Percentiles rank a stretch among this genome's conserved stretches.
These are phyloP conservation scores for Euwallacea similis DNA, from an alignment of 1,140 invertebrate genomes.

Conservation along the genomic window DNA sequence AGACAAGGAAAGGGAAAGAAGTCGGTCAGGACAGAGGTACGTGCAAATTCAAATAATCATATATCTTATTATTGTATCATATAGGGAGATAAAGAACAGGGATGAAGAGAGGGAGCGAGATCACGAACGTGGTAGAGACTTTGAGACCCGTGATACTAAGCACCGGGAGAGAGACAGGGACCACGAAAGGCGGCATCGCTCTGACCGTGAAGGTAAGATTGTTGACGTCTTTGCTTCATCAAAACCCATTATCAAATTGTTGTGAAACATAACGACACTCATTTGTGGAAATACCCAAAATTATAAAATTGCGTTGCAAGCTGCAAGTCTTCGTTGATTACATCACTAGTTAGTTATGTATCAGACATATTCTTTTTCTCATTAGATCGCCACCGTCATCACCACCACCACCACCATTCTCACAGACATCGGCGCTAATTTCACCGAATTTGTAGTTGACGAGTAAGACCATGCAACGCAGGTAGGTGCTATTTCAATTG, in stretches of 20 bases:
- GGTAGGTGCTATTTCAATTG: constrained; percentile 49
- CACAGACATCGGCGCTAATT: constrained; percentile 32
- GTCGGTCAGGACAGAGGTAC: constrained; percentile 30
- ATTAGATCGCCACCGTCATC: constrained; percentile 41
- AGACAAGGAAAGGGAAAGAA: constrained; percentile 55
- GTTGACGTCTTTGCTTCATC: neutral
- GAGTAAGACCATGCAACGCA: constrained; percentile 47
- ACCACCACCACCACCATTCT: constrained; percentile 38
- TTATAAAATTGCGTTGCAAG: neutral
- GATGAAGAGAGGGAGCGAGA: constrained; percentile 51
- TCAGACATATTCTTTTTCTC: neutral
- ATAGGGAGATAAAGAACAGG: constrained; percentile 37
- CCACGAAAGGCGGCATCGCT: constrained; percentile 48
- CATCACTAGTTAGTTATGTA: no score
- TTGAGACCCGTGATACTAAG: constrained; percentile 46
- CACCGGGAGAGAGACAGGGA: constrained; percentile 50
- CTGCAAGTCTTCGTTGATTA: neutral
- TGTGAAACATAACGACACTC: no score
- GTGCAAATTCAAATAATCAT: neutral
- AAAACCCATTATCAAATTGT: neutral
- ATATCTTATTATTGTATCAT: constrained; percentile 31
- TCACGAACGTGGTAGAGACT: constrained; percentile 38
- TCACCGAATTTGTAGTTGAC: constrained; percentile 33
- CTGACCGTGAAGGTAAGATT: constrained; percentile 45
- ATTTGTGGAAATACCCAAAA: neutral